phyloP scores from a whole-genome alignment of 2,888 invertebrate species.

The Amiota mariae region DNA sequence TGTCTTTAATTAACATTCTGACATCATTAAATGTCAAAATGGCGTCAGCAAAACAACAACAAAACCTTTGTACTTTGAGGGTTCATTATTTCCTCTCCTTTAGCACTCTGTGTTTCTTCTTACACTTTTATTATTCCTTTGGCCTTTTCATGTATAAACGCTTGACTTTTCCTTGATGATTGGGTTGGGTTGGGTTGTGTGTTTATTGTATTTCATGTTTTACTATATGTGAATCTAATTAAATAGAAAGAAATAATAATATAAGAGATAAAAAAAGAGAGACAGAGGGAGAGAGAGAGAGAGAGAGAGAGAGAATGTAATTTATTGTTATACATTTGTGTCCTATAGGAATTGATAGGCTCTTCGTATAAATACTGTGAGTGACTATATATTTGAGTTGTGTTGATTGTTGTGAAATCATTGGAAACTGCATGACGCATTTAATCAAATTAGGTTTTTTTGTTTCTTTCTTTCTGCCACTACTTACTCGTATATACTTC shows the following conservation, averaged over 20 bases:
- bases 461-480: background rate
- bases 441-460: constrained; percentile 61
- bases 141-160: background rate
- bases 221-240: constrained; percentile 50
- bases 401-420: constrained; percentile 58
- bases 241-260: constrained; percentile 61
- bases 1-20: constrained; percentile 71
- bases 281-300: background rate
- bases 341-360: constrained; percentile 53
- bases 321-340: background rate
- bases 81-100: background rate
- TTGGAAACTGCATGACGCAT: constrained; percentile 63
- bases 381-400: background rate
- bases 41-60: constrained; percentile 6
- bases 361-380: background rate
- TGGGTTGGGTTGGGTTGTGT: background rate
- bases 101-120: background rate
- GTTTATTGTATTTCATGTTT: background rate
- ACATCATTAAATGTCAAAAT: constrained; percentile 58
- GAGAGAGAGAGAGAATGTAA: too few species aligned
- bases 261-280: background rate
- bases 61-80: background rate
- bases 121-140: background rate
- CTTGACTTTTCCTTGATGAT: background rate
- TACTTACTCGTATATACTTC: background rate